A percentile compares a stretch with the other conserved stretches of the same genome.
Conservation (phyloP, 2,113 vertebrate species). For the Pampusana beccarii region DNA sequence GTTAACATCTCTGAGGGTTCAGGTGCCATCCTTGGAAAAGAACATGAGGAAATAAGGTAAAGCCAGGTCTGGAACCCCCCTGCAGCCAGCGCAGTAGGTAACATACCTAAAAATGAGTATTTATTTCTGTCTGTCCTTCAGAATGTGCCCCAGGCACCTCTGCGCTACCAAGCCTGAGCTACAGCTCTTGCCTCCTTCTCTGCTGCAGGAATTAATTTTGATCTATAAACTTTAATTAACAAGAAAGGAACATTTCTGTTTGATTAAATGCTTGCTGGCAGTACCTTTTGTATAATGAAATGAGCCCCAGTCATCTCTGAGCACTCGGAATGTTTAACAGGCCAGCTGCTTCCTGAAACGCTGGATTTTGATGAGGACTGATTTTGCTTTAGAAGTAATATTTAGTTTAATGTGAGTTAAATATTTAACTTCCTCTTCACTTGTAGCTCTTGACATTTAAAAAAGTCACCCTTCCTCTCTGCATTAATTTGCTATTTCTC, state of each 20-base stretch:
- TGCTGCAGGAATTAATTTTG: slow-evolving; percentile 43
- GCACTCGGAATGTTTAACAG: slow-evolving; percentile 46
- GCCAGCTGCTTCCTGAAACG: slow-evolving; percentile 43
- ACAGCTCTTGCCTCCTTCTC: neutral
- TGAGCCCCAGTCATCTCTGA: neutral
- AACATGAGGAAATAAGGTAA: neutral
- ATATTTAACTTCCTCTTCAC: slow-evolving; percentile 58
- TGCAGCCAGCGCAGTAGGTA: neutral
- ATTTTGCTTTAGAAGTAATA: slow-evolving; percentile 45
- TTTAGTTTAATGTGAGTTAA: slow-evolving; percentile 57
- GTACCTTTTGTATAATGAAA: slow-evolving; percentile 52
- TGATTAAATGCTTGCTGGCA: slow-evolving; percentile 64
- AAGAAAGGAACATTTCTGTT: slow-evolving; percentile 39
- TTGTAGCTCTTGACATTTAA: slow-evolving; percentile 47
- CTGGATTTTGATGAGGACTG: slow-evolving; percentile 28
- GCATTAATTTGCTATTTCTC: slow-evolving; percentile 30
- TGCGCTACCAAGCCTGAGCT: neutral
- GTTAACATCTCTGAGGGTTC: neutral
- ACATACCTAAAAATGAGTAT: neutral
- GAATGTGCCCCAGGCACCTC: neutral
- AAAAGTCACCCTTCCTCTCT: slow-evolving; percentile 14
- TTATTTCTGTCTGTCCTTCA: neutral
- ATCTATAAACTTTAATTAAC: slow-evolving; percentile 57
- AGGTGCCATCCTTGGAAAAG: neutral
- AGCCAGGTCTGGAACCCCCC: neutral